These are phyloP conservation scores for Cistogaster globosa DNA, from an alignment of 2,888 invertebrate genomes.

Conservation along the genomic window DNA sequence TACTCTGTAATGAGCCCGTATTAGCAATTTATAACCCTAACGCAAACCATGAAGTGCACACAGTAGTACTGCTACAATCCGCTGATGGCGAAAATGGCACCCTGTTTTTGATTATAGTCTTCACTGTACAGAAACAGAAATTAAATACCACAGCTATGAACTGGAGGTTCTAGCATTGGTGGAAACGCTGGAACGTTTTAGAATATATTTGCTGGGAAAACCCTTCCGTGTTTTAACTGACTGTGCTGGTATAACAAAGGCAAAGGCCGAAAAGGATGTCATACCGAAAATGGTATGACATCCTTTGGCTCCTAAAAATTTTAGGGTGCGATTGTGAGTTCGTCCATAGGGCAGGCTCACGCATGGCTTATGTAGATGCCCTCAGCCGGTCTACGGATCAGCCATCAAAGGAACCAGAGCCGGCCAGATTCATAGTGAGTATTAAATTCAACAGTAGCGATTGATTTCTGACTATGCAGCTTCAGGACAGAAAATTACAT, in stretches of 20 bases:
- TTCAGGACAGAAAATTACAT: slow-evolving; percentile 27
- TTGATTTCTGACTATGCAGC: slow-evolving; percentile 39
- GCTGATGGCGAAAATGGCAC: slow-evolving; percentile 52
- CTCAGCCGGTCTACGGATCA: slow-evolving; percentile 44
- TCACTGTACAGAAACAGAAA: slow-evolving; percentile 62
- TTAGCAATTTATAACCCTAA: slow-evolving; percentile 50
- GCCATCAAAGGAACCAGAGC: slow-evolving; percentile 12
- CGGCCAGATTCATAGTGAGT: slow-evolving; percentile 36
- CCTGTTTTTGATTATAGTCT: slow-evolving; percentile 71
- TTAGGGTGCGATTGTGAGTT: slow-evolving; percentile 38
- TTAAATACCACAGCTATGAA: slow-evolving; percentile 66
- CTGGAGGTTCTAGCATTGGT: slow-evolving; percentile 67
- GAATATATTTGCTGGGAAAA: slow-evolving; percentile 62
- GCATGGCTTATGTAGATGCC: slow-evolving; percentile 53
- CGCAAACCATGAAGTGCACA: slow-evolving; percentile 69
- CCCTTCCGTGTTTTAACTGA: slow-evolving; percentile 48
- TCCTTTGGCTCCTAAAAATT: slow-evolving; percentile 34
- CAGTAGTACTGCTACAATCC: slow-evolving; percentile 66
- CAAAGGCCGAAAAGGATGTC: slow-evolving; percentile 16
- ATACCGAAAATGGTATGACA: slow-evolving; percentile 22
- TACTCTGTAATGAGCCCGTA: slow-evolving; percentile 47
- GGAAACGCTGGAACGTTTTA: slow-evolving; percentile 67
- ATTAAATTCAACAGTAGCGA: slow-evolving; percentile 12
- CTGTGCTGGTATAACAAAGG: slow-evolving; percentile 30
- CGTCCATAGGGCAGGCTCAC: slow-evolving; percentile 24